A percentile compares a stretch with the other conserved stretches of the same genome.
Conservation (phyloP, 2,113 vertebrate species). For the Thalassarche chlororhynchos region DNA sequence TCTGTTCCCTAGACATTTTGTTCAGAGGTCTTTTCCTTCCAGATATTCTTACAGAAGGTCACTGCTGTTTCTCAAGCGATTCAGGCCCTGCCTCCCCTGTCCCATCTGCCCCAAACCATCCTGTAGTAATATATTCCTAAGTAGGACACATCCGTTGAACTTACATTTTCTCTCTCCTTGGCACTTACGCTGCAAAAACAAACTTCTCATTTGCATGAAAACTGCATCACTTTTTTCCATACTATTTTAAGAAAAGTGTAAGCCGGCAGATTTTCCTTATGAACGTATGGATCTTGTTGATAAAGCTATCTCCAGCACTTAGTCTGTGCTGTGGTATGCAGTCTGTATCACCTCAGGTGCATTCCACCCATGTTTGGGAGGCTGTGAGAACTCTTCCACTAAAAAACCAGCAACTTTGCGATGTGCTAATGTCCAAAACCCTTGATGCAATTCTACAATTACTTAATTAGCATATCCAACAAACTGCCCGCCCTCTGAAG, state of each 20-base stretch:
- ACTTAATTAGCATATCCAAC: not conserved
- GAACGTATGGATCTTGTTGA: not conserved
- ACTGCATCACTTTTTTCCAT: not conserved
- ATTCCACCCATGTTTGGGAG: not conserved
- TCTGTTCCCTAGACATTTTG: not conserved
- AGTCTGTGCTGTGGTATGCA: not conserved
- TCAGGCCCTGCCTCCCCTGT: not conserved
- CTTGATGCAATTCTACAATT: not conserved
- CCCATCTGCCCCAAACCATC: not conserved
- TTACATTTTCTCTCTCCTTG: not conserved
- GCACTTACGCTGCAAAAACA: not conserved
- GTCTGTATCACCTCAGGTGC: not conserved
- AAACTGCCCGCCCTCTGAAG: not conserved
- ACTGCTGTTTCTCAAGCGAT: not conserved
- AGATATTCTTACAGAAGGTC: not conserved
- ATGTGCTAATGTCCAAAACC: not conserved
- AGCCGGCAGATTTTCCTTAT: not conserved
- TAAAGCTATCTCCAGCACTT: not conserved
- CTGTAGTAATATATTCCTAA: not conserved
- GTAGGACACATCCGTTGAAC: not conserved
- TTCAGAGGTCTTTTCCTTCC: not conserved
- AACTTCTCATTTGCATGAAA: not conserved
- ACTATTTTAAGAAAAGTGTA: not conserved
- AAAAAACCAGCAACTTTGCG: not conserved
- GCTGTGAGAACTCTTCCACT: not conserved